A percentile compares a stretch with the other conserved stretches of the same genome.
Evolutionary conservation across 2,797 vertebrate genomes (phyloP).

Genomic region (Poeciliopsis turneri): DNA sequence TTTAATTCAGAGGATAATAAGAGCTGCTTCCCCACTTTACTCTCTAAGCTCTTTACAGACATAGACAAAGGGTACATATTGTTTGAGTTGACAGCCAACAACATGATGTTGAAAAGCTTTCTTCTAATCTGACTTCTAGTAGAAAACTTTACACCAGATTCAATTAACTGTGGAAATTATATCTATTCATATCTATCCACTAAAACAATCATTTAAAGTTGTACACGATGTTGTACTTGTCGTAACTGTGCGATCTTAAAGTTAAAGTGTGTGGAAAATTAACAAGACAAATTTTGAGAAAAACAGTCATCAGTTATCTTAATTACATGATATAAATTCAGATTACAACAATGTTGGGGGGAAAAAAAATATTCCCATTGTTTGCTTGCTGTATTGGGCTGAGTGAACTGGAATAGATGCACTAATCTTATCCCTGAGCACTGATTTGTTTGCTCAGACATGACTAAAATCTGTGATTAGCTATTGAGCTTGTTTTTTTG

Average conservation of each 20-base stretch:
- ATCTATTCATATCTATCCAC: background rate
- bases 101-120: background rate
- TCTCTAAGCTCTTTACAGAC: background rate
- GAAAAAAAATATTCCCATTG: background rate
- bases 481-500: conserved; percentile 31
- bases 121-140: background rate
- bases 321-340: background rate
- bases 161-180: background rate
- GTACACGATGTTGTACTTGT: background rate
- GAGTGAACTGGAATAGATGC: background rate
- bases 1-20: background rate
- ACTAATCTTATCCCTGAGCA: conserved; percentile 6
- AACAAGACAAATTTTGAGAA: background rate
- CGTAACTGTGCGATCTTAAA: background rate
- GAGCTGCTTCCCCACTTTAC: background rate
- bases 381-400: conserved; percentile 4
- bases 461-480: conserved; percentile 33
- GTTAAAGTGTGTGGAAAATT: background rate
- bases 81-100: background rate
- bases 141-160: background rate
- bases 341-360: background rate
- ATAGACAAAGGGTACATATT: background rate
- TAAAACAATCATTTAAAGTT: background rate
- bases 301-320: background rate
- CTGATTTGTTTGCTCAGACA: conserved; percentile 30